A percentile compares a stretch with the other conserved stretches of the same genome.
These are phyloP conservation scores for Cantharis lateralis DNA, from an alignment of 2,888 invertebrate genomes.

Conservation along the genomic window DNA sequence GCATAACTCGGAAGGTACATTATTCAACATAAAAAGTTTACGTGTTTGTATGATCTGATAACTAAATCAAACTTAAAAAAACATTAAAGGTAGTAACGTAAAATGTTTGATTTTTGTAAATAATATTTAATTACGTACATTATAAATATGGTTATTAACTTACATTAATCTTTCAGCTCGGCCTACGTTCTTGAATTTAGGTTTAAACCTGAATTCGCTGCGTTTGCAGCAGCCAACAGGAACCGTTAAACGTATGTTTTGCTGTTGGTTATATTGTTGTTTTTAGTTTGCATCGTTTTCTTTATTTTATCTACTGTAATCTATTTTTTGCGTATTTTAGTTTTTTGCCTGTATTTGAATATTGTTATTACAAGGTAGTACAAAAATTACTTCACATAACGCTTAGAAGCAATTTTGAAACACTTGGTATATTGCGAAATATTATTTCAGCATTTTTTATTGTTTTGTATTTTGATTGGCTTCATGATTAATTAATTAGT, in stretches of 20 bases:
- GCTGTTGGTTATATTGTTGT: constrained; percentile 9
- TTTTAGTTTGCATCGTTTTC: not conserved
- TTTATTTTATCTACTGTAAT: not conserved
- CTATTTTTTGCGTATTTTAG: not conserved
- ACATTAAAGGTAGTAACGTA: constrained; percentile 1
- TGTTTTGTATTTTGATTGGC: not conserved
- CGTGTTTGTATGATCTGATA: too few relatives aligned
- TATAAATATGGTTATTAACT: constrained; percentile 8
- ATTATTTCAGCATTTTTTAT: not conserved
- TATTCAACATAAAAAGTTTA: too few relatives aligned
- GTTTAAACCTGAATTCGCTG: constrained; percentile 90
- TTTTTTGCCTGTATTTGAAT: not conserved
- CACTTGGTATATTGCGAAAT: not conserved
- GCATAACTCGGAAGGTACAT: too few relatives aligned
- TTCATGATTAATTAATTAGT: not conserved
- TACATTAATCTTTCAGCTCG: constrained; percentile 80
- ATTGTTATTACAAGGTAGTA: constrained; percentile 1
- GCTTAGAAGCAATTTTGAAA: not conserved
- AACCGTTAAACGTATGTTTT: constrained; percentile 81
- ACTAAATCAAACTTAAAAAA: not conserved
- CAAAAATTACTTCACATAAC: not conserved
- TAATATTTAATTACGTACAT: not conserved
- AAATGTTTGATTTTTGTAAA: not conserved
- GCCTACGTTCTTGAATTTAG: constrained; percentile 97
- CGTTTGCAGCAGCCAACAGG: constrained; percentile 81